Evolutionary conservation across 2,113 vertebrate species (phyloP), one percentile per base, ranked within the genome.

Genomic region (Gnathonemus echidnorhynchus): DNA sequence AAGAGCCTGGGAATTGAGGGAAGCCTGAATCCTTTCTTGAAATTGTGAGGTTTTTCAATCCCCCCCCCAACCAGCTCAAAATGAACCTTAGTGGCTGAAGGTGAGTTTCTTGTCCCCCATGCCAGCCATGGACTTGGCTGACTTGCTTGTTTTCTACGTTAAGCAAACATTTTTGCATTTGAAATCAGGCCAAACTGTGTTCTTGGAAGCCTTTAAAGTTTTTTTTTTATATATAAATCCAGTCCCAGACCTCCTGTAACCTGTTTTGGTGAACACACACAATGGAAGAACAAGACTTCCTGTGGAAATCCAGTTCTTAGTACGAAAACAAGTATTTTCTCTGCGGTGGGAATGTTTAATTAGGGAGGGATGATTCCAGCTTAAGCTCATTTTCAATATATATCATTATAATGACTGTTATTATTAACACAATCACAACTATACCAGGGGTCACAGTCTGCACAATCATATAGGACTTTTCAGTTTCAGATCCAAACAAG

Each of bases 81-180:
- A 27, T 21, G 35, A 86, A 13, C 83, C 42, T 35, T 58, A 85
- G 45, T 90, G 46, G 66, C 88, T 88, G 27, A 46, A 91, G 77
- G 53, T 90, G 85, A 88, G 62, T 90, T 80, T 88, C 84, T 86
- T 91, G 88, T 92, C 66, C 45, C 90, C 58, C 56, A 87, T 88
- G 48, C 88, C 83, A 86, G 62, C 49, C 77, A 9, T 66, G 89
- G 89, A 87, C 88, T 53, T 84, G 42, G 77, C 87, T 85, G 89
- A 53, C 89, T 90, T 45, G 77, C 90, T 90, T 88, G 77, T 91
- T 91, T 80, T 86, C 48, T 83, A 80, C n/a, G n/a, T 46, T 11
- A 13, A 45, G 90, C 84, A 77, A 24, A 50, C 88, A 89, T 90
- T 87, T 91, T 88, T 56, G 31, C 87, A 90, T 91, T 91, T 89